These are phyloP conservation scores for Bufotes viridis DNA, from an alignment of 2,797 vertebrate genomes.

Conservation along the genomic window DNA sequence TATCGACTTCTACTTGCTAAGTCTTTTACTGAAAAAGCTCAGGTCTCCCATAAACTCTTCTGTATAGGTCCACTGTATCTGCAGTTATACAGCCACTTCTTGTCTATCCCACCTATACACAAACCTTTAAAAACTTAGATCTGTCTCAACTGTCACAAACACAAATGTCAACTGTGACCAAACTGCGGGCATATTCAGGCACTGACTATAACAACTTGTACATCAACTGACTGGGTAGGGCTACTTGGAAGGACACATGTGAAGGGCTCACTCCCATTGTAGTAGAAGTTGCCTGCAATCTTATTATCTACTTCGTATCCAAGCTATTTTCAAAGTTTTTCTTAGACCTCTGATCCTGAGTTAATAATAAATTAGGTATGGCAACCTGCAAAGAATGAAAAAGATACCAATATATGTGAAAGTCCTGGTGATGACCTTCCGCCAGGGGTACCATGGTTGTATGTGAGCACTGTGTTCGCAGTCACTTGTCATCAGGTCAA, in stretches of 20 bases:
- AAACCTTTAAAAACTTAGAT: background rate
- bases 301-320: background rate
- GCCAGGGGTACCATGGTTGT: background rate
- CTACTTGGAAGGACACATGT: background rate
- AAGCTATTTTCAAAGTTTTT: background rate
- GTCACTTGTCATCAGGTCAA: no score
- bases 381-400: background rate
- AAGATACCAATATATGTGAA: background rate
- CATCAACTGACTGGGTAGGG: background rate
- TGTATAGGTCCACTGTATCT: background rate
- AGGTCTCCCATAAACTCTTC: background rate
- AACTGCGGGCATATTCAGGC: background rate
- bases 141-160: background rate
- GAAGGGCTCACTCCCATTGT: background rate
- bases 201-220: background rate
- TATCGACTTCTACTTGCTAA: constrained; percentile 1
- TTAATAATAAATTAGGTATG: background rate
- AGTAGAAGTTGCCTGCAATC: background rate
- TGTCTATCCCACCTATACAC: background rate
- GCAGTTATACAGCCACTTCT: background rate
- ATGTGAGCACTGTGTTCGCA: background rate
- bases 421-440: no score
- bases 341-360: background rate
- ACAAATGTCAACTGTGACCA: background rate
- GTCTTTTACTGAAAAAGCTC: background rate